Evolutionary conservation across 2,888 invertebrate species (phyloP).

Genomic region (Lapara coniferarum): DNA sequence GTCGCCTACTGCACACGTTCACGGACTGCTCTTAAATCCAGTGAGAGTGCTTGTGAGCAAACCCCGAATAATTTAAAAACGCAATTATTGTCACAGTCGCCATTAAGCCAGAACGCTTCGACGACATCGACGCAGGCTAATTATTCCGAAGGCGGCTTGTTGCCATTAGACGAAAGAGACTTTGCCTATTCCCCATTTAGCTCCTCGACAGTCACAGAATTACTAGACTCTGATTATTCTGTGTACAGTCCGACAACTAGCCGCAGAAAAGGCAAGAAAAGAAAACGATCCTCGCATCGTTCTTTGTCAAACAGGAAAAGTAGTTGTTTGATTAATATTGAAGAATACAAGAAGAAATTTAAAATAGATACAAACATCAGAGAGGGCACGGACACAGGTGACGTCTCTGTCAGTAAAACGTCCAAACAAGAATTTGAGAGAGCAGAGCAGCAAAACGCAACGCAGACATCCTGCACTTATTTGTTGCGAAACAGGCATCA

Average conservation of each 20-base stretch:
- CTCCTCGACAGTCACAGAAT: slow-evolving; percentile 77
- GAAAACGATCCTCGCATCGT: slow-evolving; percentile 73
- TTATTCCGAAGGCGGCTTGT: slow-evolving; percentile 71
- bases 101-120: slow-evolving; percentile 55
- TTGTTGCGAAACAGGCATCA: slow-evolving; percentile 62
- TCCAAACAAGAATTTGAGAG: slow-evolving; percentile 62
- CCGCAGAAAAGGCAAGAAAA: slow-evolving; percentile 75
- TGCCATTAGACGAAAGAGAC: slow-evolving; percentile 79
- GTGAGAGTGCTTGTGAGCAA: slow-evolving; percentile 74
- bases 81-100: slow-evolving; percentile 51
- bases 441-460: slow-evolving; percentile 51
- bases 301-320: slow-evolving; percentile 71
- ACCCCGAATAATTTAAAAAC: slow-evolving; percentile 54
- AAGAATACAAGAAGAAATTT: slow-evolving; percentile 75
- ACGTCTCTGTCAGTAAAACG: slow-evolving; percentile 54
- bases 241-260: slow-evolving; percentile 76
- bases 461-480: slow-evolving; percentile 58
- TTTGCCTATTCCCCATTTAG: slow-evolving; percentile 80
- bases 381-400: slow-evolving; percentile 55
- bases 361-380: slow-evolving; percentile 81
- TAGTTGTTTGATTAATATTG: slow-evolving; percentile 63
- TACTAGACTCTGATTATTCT: slow-evolving; percentile 78
- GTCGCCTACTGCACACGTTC: slow-evolving; percentile 78
- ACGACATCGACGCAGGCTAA: slow-evolving; percentile 55
- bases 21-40: slow-evolving; percentile 75